Percentiles rank a stretch among this genome's conserved stretches.
Conservation (phyloP, 2,113 vertebrate species). For the Cyrtonyx montezumae region DNA sequence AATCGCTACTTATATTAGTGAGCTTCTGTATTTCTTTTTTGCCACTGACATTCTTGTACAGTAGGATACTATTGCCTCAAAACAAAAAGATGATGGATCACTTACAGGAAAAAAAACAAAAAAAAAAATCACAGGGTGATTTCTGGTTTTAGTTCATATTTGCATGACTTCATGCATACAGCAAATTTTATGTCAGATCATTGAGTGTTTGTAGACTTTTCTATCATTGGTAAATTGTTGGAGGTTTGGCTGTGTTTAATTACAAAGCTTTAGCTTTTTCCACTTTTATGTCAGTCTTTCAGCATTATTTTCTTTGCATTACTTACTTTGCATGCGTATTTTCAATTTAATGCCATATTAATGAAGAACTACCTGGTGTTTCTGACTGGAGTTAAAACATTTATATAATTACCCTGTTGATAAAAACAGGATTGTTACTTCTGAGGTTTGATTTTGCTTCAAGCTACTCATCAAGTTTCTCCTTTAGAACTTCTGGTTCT, state of each 20-base stretch:
- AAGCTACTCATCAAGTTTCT: too few species aligned
- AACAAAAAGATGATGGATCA: neutral
- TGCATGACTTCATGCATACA: neutral
- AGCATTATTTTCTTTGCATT: neutral
- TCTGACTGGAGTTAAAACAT: neutral
- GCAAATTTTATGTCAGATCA: accelerated
- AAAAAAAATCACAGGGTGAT: neutral
- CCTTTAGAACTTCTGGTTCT: neutral
- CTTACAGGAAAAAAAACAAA: neutral
- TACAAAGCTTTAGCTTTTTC: neutral
- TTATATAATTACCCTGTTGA: neutral
- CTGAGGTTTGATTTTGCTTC: too few species aligned
- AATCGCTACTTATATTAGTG: neutral
- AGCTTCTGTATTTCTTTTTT: neutral
- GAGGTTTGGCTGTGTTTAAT: neutral
- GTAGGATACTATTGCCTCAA: neutral
- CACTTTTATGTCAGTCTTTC: neutral
- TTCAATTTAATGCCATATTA: neutral
- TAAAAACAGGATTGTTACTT: neutral
- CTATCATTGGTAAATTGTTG: neutral
- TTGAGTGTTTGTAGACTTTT: neutral
- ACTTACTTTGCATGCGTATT: neutral
- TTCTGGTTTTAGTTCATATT: neutral
- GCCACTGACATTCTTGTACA: too few species aligned
- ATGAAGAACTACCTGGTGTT: neutral